phyloP scores from a whole-genome alignment of 2,797 vertebrate genomes.

The Sebastes wilsoni region DNA sequence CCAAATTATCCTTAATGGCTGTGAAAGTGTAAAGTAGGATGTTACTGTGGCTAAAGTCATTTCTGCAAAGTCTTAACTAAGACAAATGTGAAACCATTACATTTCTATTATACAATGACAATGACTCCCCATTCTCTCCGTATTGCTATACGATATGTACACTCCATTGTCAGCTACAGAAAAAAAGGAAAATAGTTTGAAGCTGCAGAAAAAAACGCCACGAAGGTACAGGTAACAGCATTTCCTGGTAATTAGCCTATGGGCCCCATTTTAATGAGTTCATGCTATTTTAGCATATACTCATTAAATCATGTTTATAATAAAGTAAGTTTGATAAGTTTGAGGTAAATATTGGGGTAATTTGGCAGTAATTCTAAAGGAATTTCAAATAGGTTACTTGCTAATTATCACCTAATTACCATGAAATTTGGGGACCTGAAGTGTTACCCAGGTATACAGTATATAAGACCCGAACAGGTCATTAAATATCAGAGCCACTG shows the following conservation, averaged over 20 bases:
- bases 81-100: background rate
- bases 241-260: no score
- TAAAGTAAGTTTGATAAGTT: no score
- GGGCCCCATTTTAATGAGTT: rapidly evolving
- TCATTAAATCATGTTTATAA: no score
- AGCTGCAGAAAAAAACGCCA: no score
- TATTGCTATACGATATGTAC: background rate
- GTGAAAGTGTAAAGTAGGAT: slow-evolving; percentile 6
- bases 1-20: slow-evolving; percentile 13
- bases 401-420: no score
- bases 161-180: background rate
- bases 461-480: background rate
- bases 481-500: background rate
- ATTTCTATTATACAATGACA: background rate
- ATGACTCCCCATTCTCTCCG: background rate
- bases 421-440: no score
- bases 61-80: slow-evolving; percentile 1
- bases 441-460: background rate
- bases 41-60: slow-evolving; percentile 4
- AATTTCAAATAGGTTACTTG: no score
- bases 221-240: no score
- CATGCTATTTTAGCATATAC: no score
- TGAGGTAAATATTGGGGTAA: no score
- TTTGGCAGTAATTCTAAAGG: no score
- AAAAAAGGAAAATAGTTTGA: background rate